Percentiles rank a stretch among this genome's conserved stretches.
Conservation (phyloP, 2,888 invertebrate genomes). For the Watsonalla binaria region DNA sequence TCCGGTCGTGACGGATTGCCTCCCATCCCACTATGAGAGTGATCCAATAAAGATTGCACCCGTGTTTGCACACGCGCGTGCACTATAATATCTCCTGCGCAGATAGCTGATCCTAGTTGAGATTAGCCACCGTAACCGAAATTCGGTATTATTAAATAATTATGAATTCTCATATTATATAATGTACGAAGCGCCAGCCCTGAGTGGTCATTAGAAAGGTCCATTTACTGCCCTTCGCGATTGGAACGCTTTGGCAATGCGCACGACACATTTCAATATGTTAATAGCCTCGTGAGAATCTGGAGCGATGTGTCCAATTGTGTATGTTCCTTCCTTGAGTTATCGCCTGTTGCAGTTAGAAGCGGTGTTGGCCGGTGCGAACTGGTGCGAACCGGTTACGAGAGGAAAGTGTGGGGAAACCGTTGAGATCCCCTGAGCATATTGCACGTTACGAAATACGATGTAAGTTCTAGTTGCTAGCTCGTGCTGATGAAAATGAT, state of each 20-base stretch:
- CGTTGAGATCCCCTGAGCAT: not conserved
- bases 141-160: too few relatives aligned
- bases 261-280: not conserved
- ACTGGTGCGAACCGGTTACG: not conserved
- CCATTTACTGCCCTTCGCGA: not conserved
- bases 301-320: not conserved
- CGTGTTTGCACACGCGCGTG: too few relatives aligned
- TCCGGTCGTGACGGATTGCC: too few relatives aligned
- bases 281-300: not conserved
- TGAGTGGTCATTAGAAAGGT: not conserved
- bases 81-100: too few relatives aligned
- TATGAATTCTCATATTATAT: too few relatives aligned
- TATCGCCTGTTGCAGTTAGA: not conserved
- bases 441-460: not conserved
- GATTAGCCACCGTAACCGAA: too few relatives aligned
- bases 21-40: too few relatives aligned
- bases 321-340: not conserved
- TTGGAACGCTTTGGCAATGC: not conserved
- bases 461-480: too few relatives aligned
- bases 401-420: not conserved
- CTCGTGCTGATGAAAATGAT: too few relatives aligned
- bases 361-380: not conserved
- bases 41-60: too few relatives aligned
- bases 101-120: too few relatives aligned
- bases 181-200: not conserved